Base-by-base conservation (phyloP, 1,140 invertebrate genomes). In the Drosophila bocki region DNA sequence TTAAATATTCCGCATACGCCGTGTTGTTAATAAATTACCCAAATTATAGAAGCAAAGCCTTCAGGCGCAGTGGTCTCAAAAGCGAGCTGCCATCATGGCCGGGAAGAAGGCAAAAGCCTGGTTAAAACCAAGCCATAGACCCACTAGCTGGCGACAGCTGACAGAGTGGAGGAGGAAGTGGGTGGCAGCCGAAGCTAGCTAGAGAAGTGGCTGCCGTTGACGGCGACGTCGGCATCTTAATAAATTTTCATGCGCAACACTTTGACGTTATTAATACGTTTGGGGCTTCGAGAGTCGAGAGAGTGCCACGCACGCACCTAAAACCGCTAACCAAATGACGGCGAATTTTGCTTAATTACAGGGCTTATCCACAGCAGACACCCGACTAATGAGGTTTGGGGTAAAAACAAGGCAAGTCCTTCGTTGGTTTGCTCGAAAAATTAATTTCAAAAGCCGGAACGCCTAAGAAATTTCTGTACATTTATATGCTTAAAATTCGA, bases 241-340 rank as follows among this genome's bases (percentile, higher is more conserved):
- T 88, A 88, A 88, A 88, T 88, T 90, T 80, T 29, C 65, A 51
- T 41, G 35, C 62, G 80, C 85, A 88, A 90, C 85, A 84, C 81
- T 87, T 80, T 87, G 84, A 87, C 78, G 84, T 78, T 87, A 84
- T 87, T 88, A 87, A 88, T 87, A 84, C 84, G 76, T 79, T 56
- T 59, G 56, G 39, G 50, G 42, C 33, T 42, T 56, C 19, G 41
- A 19, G 61, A 29, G 26, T 29, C 26, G 26, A 29, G 26, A 29
- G 26, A 33, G 61, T 65, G 47, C 33, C 22, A 51, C 48, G 76
- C 78, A 80, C 76, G 77, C 77, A 83, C 45, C 79, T 74, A 80
- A 87, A 88, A 78, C 80, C 84, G 67, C 84, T 59, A 86, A 72
- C 77, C 76, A 51, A 67, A 47, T 53, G 58, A 26, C 35, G 53